Conservation (phyloP, 2,797 vertebrate species). For the Simalia tracyae region DNA sequence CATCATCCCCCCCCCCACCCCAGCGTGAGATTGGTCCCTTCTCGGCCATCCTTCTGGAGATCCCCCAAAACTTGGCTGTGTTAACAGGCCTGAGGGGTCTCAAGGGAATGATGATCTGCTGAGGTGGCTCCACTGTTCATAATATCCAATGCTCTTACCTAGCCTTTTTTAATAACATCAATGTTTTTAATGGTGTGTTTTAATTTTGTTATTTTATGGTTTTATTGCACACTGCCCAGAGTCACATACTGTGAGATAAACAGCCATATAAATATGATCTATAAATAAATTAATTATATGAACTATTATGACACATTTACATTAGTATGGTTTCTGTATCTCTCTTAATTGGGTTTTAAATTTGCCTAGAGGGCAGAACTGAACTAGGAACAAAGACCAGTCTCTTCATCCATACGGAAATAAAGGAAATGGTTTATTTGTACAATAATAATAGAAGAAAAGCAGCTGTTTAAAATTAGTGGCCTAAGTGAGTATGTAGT, state of each 20-base stretch:
- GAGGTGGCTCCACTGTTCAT: neutral
- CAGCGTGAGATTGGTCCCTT: neutral
- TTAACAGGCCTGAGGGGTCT: neutral
- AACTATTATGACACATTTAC: neutral
- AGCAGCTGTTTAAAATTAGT: neutral
- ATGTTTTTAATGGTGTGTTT: neutral
- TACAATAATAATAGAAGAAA: neutral
- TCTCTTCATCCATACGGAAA: neutral
- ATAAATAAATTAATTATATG: neutral
- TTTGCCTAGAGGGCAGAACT: neutral
- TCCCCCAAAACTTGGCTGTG: neutral
- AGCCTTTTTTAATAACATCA: neutral
- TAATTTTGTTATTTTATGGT: neutral
- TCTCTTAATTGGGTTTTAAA: neutral
- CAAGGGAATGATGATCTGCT: neutral
- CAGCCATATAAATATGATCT: neutral
- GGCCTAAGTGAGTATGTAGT: neutral
- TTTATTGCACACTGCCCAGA: neutral
- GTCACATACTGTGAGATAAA: neutral
- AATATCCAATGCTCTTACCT: neutral
- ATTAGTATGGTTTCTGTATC: neutral
- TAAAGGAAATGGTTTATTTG: neutral
- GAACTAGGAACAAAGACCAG: neutral
- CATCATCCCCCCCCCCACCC: neutral
- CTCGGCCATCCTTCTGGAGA: neutral